Conservation (phyloP, 2,797 vertebrate genomes). For the Pangasius sanitwongsei region DNA sequence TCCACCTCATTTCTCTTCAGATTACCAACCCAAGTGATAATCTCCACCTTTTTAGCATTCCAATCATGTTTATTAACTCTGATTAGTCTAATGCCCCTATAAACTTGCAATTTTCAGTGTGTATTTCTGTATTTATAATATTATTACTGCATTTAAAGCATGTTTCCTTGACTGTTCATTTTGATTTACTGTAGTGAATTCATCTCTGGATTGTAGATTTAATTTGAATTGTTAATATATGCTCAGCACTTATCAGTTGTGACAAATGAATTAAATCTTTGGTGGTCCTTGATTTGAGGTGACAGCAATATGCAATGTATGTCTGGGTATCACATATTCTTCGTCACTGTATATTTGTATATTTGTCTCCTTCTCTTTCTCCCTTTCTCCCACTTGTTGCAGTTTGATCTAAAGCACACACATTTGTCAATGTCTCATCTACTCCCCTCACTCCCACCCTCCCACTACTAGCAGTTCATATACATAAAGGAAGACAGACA, state of each 20-base stretch:
- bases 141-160: not conserved
- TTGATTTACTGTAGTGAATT: not conserved
- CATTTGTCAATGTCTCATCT: slow-evolving; percentile 58
- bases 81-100: not conserved
- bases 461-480: slow-evolving; percentile 14
- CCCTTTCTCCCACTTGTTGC: slow-evolving; percentile 40
- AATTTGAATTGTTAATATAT: slow-evolving; percentile 8
- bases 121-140: not conserved
- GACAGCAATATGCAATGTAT: slow-evolving; percentile 28
- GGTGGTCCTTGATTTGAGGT: slow-evolving; percentile 34
- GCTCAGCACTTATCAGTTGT: not conserved
- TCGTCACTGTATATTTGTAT: not conserved
- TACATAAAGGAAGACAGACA: slow-evolving; percentile 8
- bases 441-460: slow-evolving; percentile 15
- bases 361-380: not conserved
- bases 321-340: slow-evolving; percentile 18
- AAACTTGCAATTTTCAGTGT: not conserved
- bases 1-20: not conserved
- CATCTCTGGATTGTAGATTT: not conserved
- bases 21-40: not conserved
- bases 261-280: not conserved
- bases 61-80: not conserved
- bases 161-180: not conserved
- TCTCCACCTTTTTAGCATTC: not conserved
- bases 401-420: slow-evolving; percentile 47